phyloP scores from a whole-genome alignment of 2,888 invertebrate genomes.

The Harpalus rufipes region DNA sequence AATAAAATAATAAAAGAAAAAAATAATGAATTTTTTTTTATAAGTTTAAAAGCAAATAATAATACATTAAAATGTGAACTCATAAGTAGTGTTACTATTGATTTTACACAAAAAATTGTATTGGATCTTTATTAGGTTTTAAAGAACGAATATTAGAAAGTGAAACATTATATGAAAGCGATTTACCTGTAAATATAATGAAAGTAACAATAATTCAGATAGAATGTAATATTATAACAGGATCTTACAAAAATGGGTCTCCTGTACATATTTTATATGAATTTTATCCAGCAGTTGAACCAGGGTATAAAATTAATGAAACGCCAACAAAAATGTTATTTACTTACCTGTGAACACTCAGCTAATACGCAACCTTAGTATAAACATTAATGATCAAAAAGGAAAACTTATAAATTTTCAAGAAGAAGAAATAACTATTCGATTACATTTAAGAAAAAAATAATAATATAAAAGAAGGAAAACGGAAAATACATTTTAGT shows the following conservation, averaged over 20 bases:
- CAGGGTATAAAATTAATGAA: conserved; percentile 74
- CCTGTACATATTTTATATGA: conserved; percentile 73
- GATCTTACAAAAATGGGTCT: conserved; percentile 66
- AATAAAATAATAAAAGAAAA: not conserved
- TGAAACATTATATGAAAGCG: conserved; percentile 70
- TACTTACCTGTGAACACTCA: conserved; percentile 72
- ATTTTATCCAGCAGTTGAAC: conserved; percentile 72
- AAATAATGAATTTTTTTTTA: not conserved
- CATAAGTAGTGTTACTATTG: not conserved
- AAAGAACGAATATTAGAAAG: conserved; percentile 62
- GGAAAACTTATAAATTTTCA: conserved; percentile 72
- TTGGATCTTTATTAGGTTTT: conserved; percentile 71
- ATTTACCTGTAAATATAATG: conserved; percentile 72
- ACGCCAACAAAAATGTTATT: conserved; percentile 72
- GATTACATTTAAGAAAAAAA: conserved; percentile 60
- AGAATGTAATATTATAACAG: conserved; percentile 71
- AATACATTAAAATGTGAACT: not conserved
- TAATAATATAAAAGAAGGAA: conserved; percentile 16
- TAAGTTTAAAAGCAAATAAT: conserved; percentile 1
- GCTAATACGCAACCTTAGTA: conserved; percentile 70
- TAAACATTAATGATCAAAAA: conserved; percentile 73
- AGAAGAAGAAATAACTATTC: conserved; percentile 72
- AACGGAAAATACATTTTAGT: too few species aligned
- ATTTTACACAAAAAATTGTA: conserved; percentile 63
- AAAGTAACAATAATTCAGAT: conserved; percentile 71